Conservation (phyloP, 2,113 vertebrate genomes). For the Caranx ignobilis region DNA sequence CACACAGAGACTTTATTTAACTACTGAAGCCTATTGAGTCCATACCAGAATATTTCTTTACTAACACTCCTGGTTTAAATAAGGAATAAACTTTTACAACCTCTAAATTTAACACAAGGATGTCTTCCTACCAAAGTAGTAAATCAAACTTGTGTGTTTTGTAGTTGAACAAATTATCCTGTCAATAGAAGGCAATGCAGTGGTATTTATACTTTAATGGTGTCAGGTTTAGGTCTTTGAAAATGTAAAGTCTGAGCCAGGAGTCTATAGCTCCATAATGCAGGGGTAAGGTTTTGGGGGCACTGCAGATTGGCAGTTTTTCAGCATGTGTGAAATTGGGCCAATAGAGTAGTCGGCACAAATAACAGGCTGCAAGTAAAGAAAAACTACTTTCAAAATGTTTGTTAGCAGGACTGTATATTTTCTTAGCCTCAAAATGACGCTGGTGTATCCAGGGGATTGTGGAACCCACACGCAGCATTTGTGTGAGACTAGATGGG, state of each 20-base stretch:
- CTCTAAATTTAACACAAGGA: not conserved
- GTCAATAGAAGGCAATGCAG: not conserved
- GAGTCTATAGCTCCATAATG: not conserved
- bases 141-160: not conserved
- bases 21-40: not conserved
- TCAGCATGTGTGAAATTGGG: conserved; percentile 24
- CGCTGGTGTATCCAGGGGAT: not conserved
- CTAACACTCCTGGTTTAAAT: conserved; percentile 6
- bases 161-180: not conserved
- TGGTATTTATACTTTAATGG: conserved; percentile 8
- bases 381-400: conserved; percentile 20
- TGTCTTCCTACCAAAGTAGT: not conserved
- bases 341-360: conserved; percentile 16
- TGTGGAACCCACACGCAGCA: conserved; percentile 10
- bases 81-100: not conserved
- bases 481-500: conserved; percentile 26
- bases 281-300: not conserved
- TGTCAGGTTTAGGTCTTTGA: conserved; percentile 20
- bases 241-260: not conserved
- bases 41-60: not conserved
- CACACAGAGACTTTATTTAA: not conserved
- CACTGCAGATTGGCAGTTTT: conserved; percentile 5
- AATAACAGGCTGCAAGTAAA: conserved; percentile 32
- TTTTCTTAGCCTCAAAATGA: conserved; percentile 45
- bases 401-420: conserved; percentile 34